Percentiles rank a stretch among this genome's conserved stretches.
phyloP scores from a whole-genome alignment of 1,140 invertebrate species.

The Pantala flavescens region DNA sequence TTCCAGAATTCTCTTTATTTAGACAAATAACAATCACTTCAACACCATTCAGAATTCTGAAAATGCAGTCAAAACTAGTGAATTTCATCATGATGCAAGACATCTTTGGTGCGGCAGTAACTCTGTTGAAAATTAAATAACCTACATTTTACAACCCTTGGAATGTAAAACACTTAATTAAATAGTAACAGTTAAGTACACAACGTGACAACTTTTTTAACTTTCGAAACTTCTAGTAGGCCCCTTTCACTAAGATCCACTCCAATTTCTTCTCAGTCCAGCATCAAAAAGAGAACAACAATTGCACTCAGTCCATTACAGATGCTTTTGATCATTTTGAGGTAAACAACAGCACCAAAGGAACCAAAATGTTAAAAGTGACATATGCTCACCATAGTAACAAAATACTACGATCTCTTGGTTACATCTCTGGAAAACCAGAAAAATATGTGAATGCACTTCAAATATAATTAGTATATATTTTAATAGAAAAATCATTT shows the following conservation, averaged over 20 bases:
- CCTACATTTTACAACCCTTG: not conserved
- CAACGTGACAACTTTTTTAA: not conserved
- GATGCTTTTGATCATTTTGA: not conserved
- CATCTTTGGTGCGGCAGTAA: constrained; percentile 3
- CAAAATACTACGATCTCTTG: not conserved
- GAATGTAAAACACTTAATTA: constrained; percentile 4
- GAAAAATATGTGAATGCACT: constrained; percentile 6
- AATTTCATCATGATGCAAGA: not conserved
- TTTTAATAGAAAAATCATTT: not conserved
- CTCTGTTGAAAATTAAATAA: not conserved
- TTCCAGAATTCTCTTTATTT: too few relatives aligned
- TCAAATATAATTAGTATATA: not conserved
- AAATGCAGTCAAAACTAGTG: too few relatives aligned
- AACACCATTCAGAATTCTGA: too few relatives aligned
- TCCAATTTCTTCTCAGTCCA: not conserved
- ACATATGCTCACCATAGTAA: not conserved
- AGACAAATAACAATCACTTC: too few relatives aligned
- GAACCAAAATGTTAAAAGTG: not conserved
- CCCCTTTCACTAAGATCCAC: not conserved
- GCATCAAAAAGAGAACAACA: not conserved
- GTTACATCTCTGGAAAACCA: not conserved
- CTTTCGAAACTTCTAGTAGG: not conserved
- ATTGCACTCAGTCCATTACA: not conserved
- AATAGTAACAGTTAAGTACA: constrained; percentile 10
- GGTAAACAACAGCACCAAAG: constrained; percentile 2